Evolutionary conservation across 2,113 vertebrate genomes (phyloP).

Genomic region (Eurystomus gularis): DNA sequence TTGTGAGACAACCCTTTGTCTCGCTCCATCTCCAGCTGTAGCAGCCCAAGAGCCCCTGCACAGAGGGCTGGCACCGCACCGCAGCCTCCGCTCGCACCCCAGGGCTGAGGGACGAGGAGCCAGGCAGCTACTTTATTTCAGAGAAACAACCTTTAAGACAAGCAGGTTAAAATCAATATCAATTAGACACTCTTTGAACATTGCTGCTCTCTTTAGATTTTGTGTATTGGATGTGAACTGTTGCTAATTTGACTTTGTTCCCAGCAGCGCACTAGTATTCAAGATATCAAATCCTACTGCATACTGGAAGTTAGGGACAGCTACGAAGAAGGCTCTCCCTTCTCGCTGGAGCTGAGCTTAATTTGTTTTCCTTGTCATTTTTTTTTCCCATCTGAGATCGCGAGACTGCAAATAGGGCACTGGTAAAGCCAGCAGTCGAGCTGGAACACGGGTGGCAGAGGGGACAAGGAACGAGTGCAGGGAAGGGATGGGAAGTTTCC

Average conservation of each 20-base stretch:
- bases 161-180: conserved; percentile 61
- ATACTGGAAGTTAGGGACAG: neutral
- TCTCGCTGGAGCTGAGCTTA: neutral
- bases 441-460: fast-evolving
- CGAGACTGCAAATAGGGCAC: neutral
- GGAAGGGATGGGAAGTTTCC: neutral
- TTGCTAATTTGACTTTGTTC: conserved; percentile 46
- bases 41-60: neutral
- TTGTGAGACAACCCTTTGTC: neutral
- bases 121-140: neutral
- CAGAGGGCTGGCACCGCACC: fast-evolving
- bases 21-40: neutral
- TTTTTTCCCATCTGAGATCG: neutral
- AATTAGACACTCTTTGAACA: conserved; percentile 57
- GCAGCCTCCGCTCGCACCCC: neutral
- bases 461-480: fast-evolving
- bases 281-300: neutral
- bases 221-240: conserved; percentile 45
- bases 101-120: fast-evolving
- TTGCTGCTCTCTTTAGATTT: conserved; percentile 56
- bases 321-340: neutral
- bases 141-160: neutral
- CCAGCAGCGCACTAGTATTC: neutral
- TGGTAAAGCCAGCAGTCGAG: neutral
- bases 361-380: neutral